Evolutionary conservation across 1,140 invertebrate genomes (phyloP).

Genomic region (Harlomillsia oculata): DNA sequence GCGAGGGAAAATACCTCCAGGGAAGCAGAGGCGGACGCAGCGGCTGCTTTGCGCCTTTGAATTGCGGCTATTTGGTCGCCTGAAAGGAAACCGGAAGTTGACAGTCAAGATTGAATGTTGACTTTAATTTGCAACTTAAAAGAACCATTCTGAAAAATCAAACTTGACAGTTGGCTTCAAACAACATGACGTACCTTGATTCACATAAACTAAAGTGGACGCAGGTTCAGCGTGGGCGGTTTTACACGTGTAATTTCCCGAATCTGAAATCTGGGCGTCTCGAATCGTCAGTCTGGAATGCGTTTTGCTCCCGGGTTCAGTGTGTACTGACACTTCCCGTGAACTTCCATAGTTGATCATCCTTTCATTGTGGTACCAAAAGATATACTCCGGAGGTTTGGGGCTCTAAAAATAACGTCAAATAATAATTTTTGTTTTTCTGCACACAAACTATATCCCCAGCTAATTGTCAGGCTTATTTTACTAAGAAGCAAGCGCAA

Average conservation of each 20-base stretch:
- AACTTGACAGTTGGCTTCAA: not conserved
- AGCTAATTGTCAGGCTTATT: too few relatives aligned
- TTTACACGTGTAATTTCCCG: conserved; percentile 77
- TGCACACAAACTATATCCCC: too few relatives aligned
- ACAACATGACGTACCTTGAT: conserved; percentile 58
- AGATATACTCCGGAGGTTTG: conserved; percentile 77
- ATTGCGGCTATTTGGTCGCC: conserved; percentile 30
- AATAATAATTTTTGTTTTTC: too few relatives aligned
- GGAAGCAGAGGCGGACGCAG: conserved; percentile 12
- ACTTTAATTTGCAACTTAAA: too few relatives aligned
- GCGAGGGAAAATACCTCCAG: conserved; percentile 9
- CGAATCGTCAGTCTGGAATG: conserved; percentile 67
- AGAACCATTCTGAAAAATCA: too few relatives aligned
- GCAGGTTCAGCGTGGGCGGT: conserved; percentile 70
- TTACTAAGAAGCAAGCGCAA: too few relatives aligned
- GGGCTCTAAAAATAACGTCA: conserved; percentile 60
- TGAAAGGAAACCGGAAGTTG: conserved; percentile 15
- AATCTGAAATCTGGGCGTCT: conserved; percentile 71
- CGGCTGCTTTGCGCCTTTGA: conserved; percentile 23
- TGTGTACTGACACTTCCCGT: conserved; percentile 72
- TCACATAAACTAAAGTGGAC: conserved; percentile 79
- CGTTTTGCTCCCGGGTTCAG: conserved; percentile 68
- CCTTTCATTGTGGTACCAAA: conserved; percentile 83
- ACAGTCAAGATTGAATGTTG: too few relatives aligned
- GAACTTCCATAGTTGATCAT: conserved; percentile 86